Percentiles rank a stretch among this genome's conserved stretches.
These are phyloP conservation scores for Bhutanitis thaidina DNA, from an alignment of 2,888 invertebrate genomes.

Conservation along the genomic window DNA sequence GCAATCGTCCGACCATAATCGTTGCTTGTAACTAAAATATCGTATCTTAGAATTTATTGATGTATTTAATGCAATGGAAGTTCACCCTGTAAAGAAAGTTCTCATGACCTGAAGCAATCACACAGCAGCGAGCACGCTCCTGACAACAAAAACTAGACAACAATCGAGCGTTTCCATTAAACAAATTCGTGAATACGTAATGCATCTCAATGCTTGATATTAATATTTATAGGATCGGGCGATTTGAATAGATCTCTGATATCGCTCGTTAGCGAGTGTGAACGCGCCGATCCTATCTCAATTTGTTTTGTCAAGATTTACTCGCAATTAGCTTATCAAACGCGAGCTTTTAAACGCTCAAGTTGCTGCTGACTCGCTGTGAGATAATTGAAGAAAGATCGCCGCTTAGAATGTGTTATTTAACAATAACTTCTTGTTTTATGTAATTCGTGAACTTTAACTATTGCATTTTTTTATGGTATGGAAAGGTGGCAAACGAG, in stretches of 20 bases:
- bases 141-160: slow-evolving; percentile 64
- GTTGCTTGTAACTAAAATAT: too few relatives aligned
- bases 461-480: too few relatives aligned
- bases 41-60: too few relatives aligned
- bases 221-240: slow-evolving; percentile 66
- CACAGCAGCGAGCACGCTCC: slow-evolving; percentile 30
- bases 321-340: slow-evolving; percentile 63
- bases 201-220: slow-evolving; percentile 56
- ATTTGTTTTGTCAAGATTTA: slow-evolving; percentile 41
- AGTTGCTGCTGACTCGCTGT: neutral
- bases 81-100: slow-evolving; percentile 53
- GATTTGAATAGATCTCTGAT: slow-evolving; percentile 74
- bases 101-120: slow-evolving; percentile 58
- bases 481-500: too few relatives aligned
- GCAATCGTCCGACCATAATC: too few relatives aligned
- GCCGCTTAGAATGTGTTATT: too few relatives aligned
- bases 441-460: too few relatives aligned
- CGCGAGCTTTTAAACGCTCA: slow-evolving; percentile 22
- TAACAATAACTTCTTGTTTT: too few relatives aligned
- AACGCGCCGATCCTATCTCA: slow-evolving; percentile 48
- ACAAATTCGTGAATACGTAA: slow-evolving; percentile 72
- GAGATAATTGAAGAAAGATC: too few relatives aligned
- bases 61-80: neutral
- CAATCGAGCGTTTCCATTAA: slow-evolving; percentile 62
- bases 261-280: slow-evolving; percentile 40